Base-by-base conservation (phyloP, 2,113 vertebrate genomes). In the Megalops atlanticus region DNA sequence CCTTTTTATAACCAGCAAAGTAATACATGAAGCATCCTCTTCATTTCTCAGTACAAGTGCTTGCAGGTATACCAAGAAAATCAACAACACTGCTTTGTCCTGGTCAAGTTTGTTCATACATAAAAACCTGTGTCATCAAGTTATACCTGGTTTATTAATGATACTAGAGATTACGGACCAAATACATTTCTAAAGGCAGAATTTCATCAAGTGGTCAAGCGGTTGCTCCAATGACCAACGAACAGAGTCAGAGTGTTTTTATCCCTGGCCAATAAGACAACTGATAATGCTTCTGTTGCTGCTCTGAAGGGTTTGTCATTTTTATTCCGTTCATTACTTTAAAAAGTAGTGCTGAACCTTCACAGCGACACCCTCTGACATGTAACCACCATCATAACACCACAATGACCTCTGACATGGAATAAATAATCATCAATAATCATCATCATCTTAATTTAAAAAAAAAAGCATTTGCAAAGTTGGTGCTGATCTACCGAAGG, bases 41-140 rank as follows among this genome's bases (percentile, higher is more conserved):
- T 90, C 90, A 92, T 92, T 94, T 93, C 93, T 92, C 88, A 92
- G 94, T 52, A 52, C 49, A 93, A 93, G 92, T 93, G 89, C 93
- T 89, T 92, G 91, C 88, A 90, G 90, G 88, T 88, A 84, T 89
- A 89, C 88, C 81, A 5, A 58, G 18, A 58, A 24, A n/a, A 58
- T 24, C 52, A 58, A 58, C 45, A 49, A 49, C 47, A 58, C 21
- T 24, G 18, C 18, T 24, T 58, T 24, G 21, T 24, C 52, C 52
- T 58, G 52, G 52, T n/a, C 3, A 18, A n/a, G 52, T 58, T 15
- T n/a, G 43, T 10, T 45, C 43, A 45, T 45, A 14, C 21, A 8
- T 24, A n/a, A 58, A 58, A 58, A 58, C 52, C 21, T 18, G 52
- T 1, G n/a, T 24, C 52, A 58, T 21, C 52, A n/a, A 58, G 18